These are phyloP conservation scores for Budorcas taxicolor DNA, from an alignment of 2,113 vertebrate species.

Conservation along the genomic window DNA sequence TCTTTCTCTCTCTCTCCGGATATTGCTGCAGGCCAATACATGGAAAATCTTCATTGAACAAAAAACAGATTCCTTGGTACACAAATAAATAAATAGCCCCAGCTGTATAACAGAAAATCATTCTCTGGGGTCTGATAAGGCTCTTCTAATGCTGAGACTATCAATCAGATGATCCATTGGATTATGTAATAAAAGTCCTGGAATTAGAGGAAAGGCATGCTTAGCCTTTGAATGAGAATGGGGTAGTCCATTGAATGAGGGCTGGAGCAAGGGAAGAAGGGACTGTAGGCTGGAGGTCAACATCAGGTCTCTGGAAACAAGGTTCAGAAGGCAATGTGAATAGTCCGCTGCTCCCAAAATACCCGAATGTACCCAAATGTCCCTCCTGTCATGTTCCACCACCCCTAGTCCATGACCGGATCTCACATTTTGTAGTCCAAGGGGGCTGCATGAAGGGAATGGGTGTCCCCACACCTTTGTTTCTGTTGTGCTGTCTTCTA, in stretches of 20 bases:
- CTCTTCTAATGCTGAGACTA: constrained; percentile 49
- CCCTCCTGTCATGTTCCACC: no score
- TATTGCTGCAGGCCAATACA: constrained; percentile 28
- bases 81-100: constrained; percentile 22
- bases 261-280: not conserved
- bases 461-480: no score
- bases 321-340: not conserved
- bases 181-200: not conserved
- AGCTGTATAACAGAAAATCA: constrained; percentile 40
- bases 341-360: not conserved
- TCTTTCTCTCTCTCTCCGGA: not conserved
- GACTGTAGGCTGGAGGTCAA: not conserved
- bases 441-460: not conserved
- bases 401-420: not conserved
- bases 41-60: not conserved
- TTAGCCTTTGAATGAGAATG: not conserved
- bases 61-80: constrained; percentile 44
- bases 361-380: no score
- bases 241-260: not conserved
- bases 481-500: not conserved
- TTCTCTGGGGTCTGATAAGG: constrained; percentile 43
- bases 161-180: constrained; percentile 4
- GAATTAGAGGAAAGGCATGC: not conserved
- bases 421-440: not conserved
- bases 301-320: not conserved